Evolutionary conservation across 2,797 vertebrate species (phyloP).

Genomic region (Labeo calbasu): DNA sequence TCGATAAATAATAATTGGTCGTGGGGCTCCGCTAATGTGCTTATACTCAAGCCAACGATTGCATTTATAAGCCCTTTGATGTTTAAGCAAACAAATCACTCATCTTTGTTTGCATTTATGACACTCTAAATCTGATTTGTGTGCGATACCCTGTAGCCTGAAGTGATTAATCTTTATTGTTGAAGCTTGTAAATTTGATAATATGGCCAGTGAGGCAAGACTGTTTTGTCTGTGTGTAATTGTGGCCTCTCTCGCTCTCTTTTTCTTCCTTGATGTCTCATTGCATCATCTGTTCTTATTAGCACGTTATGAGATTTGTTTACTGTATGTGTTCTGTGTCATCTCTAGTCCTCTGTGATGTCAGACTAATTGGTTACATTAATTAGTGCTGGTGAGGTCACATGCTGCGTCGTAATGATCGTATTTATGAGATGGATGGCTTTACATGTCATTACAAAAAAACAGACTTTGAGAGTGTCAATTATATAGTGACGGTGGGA

Average conservation of each 20-base stretch:
- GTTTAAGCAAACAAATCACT: constrained; percentile 12
- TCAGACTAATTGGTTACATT: constrained; percentile 25
- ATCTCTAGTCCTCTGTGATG: neutral
- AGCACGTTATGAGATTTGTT: neutral
- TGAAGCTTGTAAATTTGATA: constrained; percentile 43
- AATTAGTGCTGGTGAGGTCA: constrained; percentile 8
- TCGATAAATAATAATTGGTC: constrained; percentile 26
- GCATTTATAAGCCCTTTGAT: constrained; percentile 12
- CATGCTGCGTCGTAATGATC: neutral
- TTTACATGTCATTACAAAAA: neutral
- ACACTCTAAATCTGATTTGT: constrained; percentile 29
- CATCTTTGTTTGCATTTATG: constrained; percentile 6
- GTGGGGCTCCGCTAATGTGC: neutral
- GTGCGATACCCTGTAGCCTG: neutral
- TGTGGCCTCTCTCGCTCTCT: neutral
- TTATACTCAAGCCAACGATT: neutral
- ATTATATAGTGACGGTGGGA: neutral
- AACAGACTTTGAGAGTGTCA: neutral
- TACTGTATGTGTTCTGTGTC: constrained; percentile 3
- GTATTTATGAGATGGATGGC: neutral
- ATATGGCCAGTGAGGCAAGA: constrained; percentile 21
- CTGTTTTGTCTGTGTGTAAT: constrained; percentile 25
- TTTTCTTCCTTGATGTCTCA: neutral
- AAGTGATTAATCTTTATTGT: constrained; percentile 28
- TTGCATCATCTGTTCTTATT: constrained; percentile 37